Evolutionary conservation across 2,797 vertebrate genomes (phyloP).

Genomic region (Cheirogaleus major): DNA sequence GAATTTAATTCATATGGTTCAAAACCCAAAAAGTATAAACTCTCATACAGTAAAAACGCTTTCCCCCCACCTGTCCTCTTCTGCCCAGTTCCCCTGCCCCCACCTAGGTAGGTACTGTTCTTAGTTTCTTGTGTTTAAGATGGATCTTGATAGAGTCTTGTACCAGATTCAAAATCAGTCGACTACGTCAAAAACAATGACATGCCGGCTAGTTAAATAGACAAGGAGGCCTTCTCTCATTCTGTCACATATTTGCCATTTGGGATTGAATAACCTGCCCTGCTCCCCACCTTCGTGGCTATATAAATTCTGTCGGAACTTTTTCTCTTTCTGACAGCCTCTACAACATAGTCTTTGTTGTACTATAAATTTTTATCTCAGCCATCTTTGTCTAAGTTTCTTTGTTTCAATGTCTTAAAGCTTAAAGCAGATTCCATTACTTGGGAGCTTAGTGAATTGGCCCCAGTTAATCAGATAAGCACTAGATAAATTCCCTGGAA

Average conservation of each 20-base stretch:
- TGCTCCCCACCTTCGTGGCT: background rate
- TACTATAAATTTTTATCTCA: constrained; percentile 8
- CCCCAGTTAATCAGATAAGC: constrained; percentile 58
- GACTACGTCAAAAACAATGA: background rate
- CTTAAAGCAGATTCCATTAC: constrained; percentile 59
- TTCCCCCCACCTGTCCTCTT: background rate
- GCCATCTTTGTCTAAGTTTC: constrained; percentile 37
- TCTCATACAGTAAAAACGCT: background rate
- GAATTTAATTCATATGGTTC: background rate
- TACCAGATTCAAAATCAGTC: background rate
- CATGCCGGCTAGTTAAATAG: background rate
- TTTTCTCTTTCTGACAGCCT: constrained; percentile 5
- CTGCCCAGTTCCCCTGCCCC: background rate
- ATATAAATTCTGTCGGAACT: background rate
- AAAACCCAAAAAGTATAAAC: background rate
- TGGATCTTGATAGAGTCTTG: background rate
- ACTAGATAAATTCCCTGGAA: constrained; percentile 63
- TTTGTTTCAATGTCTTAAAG: constrained; percentile 57
- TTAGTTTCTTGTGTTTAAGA: background rate
- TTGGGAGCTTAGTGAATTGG: constrained; percentile 49
- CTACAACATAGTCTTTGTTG: constrained; percentile 17
- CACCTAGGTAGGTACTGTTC: background rate
- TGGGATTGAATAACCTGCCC: background rate
- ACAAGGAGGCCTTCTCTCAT: background rate
- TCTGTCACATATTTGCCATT: background rate